These are phyloP conservation scores for Venturia canescens DNA, from an alignment of 1,140 invertebrate genomes.

Conservation along the genomic window DNA sequence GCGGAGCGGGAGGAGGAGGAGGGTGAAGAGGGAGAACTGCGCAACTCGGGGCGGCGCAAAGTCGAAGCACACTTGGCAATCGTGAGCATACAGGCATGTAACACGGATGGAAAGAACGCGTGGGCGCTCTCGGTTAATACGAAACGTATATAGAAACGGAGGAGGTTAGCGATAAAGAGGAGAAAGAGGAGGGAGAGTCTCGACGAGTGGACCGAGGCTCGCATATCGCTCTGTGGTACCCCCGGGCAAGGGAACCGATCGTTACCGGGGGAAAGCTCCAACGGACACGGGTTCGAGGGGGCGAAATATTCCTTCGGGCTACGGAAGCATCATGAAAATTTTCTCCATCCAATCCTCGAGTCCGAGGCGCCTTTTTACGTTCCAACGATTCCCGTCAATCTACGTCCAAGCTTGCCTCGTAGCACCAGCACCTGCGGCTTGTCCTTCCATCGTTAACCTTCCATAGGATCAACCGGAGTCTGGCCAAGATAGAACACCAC, in stretches of 20 bases:
- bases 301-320: slow-evolving; percentile 15
- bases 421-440: no score
- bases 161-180: slow-evolving; percentile 38
- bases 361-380: neutral
- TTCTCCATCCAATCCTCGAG: neutral
- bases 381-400: neutral
- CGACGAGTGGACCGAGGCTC: slow-evolving; percentile 50
- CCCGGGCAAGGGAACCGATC: slow-evolving; percentile 71
- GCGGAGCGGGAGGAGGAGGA: neutral
- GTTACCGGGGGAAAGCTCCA: slow-evolving; percentile 69
- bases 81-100: slow-evolving; percentile 1
- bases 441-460: no score
- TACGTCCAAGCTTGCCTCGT: no score
- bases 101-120: slow-evolving; percentile 27
- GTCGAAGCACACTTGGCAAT: slow-evolving; percentile 15
- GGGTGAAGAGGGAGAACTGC: slow-evolving; percentile 18
- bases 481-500: neutral
- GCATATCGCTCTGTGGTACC: neutral
- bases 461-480: slow-evolving; percentile 11
- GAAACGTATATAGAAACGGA: slow-evolving; percentile 47
- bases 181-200: slow-evolving; percentile 22
- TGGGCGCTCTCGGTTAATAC: slow-evolving; percentile 26
- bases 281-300: slow-evolving; percentile 47
- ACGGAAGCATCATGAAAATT: neutral
- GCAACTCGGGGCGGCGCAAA: slow-evolving; percentile 40